These are phyloP conservation scores for Grantiella picta DNA, from an alignment of 2,113 vertebrate genomes.

Conservation along the genomic window DNA sequence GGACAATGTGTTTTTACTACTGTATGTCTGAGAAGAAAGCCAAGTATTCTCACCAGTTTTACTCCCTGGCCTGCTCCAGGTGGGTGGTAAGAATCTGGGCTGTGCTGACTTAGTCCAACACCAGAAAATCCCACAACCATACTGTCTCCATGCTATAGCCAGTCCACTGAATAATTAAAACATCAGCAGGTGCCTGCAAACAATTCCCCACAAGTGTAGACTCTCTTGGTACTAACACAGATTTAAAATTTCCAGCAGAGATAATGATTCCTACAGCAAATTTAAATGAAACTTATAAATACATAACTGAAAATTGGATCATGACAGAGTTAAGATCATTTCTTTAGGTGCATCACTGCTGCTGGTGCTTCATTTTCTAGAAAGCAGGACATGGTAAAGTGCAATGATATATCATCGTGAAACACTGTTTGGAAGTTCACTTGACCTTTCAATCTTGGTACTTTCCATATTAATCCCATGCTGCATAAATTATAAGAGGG, in stretches of 20 bases:
- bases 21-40: neutral
- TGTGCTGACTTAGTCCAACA: neutral
- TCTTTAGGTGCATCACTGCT: neutral
- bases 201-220: neutral
- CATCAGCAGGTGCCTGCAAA: neutral
- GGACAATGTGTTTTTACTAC: neutral
- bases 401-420: constrained; percentile 19
- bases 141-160: neutral
- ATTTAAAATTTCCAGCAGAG: neutral
- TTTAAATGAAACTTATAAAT: neutral
- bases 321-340: neutral
- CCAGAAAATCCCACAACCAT: neutral
- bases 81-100: accelerated
- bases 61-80: neutral
- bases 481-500: constrained; percentile 49
- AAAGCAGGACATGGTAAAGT: neutral
- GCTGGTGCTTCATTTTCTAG: neutral
- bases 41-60: neutral
- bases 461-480: constrained; percentile 58
- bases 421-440: constrained; percentile 37
- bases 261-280: neutral
- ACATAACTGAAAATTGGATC: neutral
- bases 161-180: neutral
- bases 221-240: neutral
- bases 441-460: constrained; percentile 46